A percentile compares a stretch with the other conserved stretches of the same genome.
These are phyloP conservation scores for Lipophrys pholis DNA, from an alignment of 2,113 vertebrate species.

Conservation along the genomic window DNA sequence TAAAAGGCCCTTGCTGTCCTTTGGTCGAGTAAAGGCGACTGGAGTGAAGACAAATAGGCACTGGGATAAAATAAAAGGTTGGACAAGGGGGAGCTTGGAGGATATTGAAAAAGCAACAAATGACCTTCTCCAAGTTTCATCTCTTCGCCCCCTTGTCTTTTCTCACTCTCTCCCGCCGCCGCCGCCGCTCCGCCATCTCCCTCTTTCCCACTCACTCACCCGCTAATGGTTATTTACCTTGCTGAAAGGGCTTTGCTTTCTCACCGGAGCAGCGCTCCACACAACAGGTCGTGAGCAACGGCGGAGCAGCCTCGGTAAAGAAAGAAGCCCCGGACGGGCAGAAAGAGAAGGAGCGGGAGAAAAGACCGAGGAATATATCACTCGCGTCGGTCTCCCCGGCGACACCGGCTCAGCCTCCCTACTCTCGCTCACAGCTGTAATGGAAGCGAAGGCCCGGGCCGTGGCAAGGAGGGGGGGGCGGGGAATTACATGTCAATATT, in stretches of 20 bases:
- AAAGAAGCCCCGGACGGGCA: constrained; percentile 12
- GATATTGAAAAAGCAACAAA: constrained; percentile 85
- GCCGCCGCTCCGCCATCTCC: constrained; percentile 33
- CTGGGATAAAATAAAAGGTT: constrained; percentile 67
- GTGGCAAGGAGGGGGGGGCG: constrained; percentile 34
- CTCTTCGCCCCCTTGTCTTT: constrained; percentile 56
- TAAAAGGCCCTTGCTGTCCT: constrained; percentile 64
- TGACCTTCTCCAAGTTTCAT: constrained; percentile 85
- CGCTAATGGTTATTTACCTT: constrained; percentile 87
- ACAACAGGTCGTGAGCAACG: constrained; percentile 51
- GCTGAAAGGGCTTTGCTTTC: constrained; percentile 85
- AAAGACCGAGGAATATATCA: constrained; percentile 77
- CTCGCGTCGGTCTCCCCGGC: constrained; percentile 79
- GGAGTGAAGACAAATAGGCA: constrained; percentile 79
- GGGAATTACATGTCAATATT: constrained; percentile 86
- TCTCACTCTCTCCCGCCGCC: constrained; percentile 26
- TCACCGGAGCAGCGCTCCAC: constrained; percentile 73
- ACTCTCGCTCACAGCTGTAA: constrained; percentile 75
- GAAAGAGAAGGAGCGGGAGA: constrained; percentile 41
- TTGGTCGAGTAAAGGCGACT: constrained; percentile 50
- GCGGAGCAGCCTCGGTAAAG: constrained; percentile 24
- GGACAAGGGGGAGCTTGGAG: constrained; percentile 54
- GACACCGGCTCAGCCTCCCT: constrained; percentile 68
- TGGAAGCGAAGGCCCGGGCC: constrained; percentile 70
- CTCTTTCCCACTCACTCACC: constrained; percentile 71